Conservation (phyloP, 2,888 invertebrate species). For the Dynastes tityus region DNA sequence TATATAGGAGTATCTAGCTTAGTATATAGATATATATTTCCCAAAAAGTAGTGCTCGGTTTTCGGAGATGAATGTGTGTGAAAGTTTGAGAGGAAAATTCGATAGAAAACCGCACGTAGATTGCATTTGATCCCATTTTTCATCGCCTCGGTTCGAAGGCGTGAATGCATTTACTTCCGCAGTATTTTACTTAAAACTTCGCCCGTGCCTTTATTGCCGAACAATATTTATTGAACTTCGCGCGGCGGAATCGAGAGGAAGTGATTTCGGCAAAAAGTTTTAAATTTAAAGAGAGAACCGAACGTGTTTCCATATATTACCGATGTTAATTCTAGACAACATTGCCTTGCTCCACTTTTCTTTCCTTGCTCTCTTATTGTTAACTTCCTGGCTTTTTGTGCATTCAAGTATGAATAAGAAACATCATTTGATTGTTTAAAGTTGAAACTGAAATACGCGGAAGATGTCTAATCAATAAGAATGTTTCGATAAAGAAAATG, state of each 20-base stretch:
- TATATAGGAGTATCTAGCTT: conserved; percentile 22
- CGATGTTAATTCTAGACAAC: conserved; percentile 6
- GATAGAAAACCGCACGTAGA: conserved; percentile 63
- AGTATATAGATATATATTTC: conserved; percentile 31
- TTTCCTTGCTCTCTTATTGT: background rate
- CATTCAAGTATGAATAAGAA: no score
- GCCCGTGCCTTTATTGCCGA: conserved; percentile 36
- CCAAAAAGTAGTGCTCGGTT: conserved; percentile 21
- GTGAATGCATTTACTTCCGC: conserved; percentile 54
- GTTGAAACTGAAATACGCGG: no score
- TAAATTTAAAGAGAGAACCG: conserved; percentile 18
- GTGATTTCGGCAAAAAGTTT: conserved; percentile 40
- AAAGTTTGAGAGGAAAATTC: conserved; percentile 57
- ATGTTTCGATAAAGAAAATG: no score
- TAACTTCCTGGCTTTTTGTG: background rate
- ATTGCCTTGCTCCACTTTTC: background rate
- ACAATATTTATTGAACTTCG: conserved; percentile 46
- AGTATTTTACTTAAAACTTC: conserved; percentile 50
- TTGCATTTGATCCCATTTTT: conserved; percentile 64
- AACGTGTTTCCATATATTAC: conserved; percentile 23
- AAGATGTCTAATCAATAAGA: no score
- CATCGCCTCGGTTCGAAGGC: conserved; percentile 55
- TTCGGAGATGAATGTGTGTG: conserved; percentile 55
- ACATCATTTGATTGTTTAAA: no score
- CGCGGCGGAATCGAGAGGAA: conserved; percentile 21